Conservation (phyloP, 2,113 vertebrate genomes). For the Notiomystis cincta region DNA sequence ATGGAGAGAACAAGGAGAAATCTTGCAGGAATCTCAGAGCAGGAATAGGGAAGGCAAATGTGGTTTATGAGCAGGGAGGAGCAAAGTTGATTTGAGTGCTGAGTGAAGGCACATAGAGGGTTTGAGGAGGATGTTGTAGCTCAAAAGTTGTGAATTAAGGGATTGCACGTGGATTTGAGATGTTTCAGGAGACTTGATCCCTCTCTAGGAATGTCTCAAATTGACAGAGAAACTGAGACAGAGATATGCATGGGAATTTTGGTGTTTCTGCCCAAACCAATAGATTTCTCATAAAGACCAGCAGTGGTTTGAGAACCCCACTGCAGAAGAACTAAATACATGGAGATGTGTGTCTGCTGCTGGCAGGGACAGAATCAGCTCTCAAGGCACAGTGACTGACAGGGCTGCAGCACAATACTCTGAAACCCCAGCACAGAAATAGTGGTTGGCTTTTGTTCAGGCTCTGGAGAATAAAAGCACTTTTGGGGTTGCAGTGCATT, state of each 20-base stretch:
- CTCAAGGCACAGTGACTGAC: neutral
- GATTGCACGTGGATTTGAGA: neutral
- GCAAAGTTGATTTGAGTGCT: neutral
- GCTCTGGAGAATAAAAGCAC: neutral
- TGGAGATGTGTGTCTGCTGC: neutral
- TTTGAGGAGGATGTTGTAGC: neutral
- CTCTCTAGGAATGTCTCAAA: neutral
- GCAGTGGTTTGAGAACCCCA: neutral
- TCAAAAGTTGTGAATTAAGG: neutral
- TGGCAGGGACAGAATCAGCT: neutral
- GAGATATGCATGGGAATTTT: neutral
- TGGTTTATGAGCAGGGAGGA: neutral
- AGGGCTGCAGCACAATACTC: neutral
- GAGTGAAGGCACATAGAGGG: neutral
- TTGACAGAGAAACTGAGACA: neutral
- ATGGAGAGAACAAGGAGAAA: neutral
- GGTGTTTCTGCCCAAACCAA: neutral
- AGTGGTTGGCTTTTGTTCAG: neutral
- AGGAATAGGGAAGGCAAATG: neutral
- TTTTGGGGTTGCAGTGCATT: neutral
- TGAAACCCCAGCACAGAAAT: neutral
- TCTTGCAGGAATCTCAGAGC: neutral
- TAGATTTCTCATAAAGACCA: neutral
- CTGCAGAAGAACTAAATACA: neutral
- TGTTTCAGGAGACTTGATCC: neutral